phyloP scores from a whole-genome alignment of 2,888 invertebrate species.

The Hemithea aestivaria region DNA sequence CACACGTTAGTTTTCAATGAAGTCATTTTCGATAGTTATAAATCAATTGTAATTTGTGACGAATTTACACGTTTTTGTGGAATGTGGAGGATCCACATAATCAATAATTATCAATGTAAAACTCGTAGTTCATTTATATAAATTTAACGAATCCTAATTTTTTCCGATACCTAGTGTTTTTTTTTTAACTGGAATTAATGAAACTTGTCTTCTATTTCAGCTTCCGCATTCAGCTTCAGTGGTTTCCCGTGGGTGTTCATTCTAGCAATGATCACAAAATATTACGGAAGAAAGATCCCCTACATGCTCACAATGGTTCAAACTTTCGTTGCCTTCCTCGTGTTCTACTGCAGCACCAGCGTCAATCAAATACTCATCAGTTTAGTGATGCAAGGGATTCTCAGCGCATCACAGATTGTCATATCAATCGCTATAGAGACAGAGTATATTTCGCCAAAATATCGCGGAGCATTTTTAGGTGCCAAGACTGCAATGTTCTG shows the following conservation, averaged over 20 bases:
- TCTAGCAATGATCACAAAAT: slow-evolving; percentile 24
- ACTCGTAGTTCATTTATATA: too few species aligned
- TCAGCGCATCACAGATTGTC: not conserved
- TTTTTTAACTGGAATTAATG: too few species aligned
- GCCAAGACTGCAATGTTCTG: slow-evolving; percentile 32
- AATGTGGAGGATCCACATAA: too few species aligned
- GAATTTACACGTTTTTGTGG: too few species aligned
- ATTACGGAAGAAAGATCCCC: slow-evolving; percentile 30
- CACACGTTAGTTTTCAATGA: too few species aligned
- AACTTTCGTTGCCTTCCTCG: slow-evolving; percentile 22
- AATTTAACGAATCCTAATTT: too few species aligned
- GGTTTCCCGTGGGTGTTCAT: slow-evolving; percentile 33
- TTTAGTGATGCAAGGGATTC: slow-evolving; percentile 17
- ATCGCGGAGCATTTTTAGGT: slow-evolving; percentile 37
- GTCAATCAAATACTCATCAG: slow-evolving; percentile 31
- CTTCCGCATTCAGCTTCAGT: slow-evolving; percentile 20
- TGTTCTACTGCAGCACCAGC: slow-evolving; percentile 29
- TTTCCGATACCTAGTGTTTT: too few species aligned
- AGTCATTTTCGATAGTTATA: too few species aligned
- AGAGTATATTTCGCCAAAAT: slow-evolving; percentile 37
- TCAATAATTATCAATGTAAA: too few species aligned
- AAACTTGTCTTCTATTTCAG: slow-evolving; percentile 10
- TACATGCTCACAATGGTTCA: slow-evolving; percentile 23
- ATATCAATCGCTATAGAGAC: slow-evolving; percentile 29
- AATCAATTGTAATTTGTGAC: too few species aligned